phyloP scores from a whole-genome alignment of 2,888 invertebrate genomes.

The Apamea crenata region DNA sequence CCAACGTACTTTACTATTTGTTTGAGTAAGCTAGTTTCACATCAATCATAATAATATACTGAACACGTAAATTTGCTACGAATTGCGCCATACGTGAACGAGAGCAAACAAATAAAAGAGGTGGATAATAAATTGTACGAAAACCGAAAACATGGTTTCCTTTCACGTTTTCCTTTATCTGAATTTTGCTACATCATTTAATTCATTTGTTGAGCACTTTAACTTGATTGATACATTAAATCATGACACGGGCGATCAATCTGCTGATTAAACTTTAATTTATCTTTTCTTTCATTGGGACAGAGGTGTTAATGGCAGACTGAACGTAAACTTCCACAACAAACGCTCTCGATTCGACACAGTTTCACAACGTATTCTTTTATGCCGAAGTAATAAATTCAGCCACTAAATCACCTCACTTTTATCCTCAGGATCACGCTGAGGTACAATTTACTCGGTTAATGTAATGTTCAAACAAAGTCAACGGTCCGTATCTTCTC shows the following conservation, averaged over 20 bases:
- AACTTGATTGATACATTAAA: constrained; percentile 40
- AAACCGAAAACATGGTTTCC: constrained; percentile 16
- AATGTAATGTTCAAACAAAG: constrained; percentile 64
- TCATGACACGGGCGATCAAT: not conserved
- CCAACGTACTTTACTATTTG: constrained; percentile 47
- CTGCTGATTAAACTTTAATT: constrained; percentile 15
- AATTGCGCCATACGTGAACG: constrained; percentile 36
- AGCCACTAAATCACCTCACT: constrained; percentile 39
- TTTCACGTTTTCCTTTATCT: constrained; percentile 33
- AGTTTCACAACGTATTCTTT: constrained; percentile 32
- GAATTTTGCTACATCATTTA: not conserved
- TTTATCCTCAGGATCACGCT: constrained; percentile 41
- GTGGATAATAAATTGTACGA: constrained; percentile 11
- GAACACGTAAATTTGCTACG: constrained; percentile 57
- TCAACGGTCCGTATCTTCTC: constrained; percentile 67
- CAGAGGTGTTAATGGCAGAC: constrained; percentile 15
- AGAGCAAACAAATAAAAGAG: constrained; percentile 50
- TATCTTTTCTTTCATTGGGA: constrained; percentile 17
- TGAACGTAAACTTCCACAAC: not conserved
- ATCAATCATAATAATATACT: constrained; percentile 60
- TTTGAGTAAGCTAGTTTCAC: constrained; percentile 62
- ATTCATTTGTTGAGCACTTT: not conserved
- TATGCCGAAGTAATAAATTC: constrained; percentile 33
- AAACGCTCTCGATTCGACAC: constrained; percentile 27
- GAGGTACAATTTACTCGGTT: constrained; percentile 57